phyloP scores from a whole-genome alignment of 2,888 invertebrate species.

The Crocallis elinguaria region DNA sequence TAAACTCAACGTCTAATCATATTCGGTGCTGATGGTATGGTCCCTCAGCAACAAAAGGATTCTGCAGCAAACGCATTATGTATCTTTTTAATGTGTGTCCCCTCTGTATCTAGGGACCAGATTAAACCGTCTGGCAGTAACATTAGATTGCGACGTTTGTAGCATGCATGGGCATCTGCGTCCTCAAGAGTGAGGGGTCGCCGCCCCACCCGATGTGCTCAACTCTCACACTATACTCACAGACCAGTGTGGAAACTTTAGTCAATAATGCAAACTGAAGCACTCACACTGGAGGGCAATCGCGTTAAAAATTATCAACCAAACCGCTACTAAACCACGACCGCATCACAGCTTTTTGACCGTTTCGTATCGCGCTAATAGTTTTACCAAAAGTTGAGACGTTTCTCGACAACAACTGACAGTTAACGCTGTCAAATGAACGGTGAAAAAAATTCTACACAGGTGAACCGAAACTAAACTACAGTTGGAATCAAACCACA shows the following conservation, averaged over 20 bases:
- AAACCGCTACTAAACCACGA: too few species aligned
- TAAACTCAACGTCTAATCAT: background rate
- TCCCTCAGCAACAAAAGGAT: slow-evolving; percentile 33
- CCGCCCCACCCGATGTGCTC: slow-evolving; percentile 48
- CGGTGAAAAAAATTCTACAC: too few species aligned
- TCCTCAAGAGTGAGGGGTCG: slow-evolving; percentile 65
- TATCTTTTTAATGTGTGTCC: slow-evolving; percentile 38
- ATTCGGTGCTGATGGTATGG: slow-evolving; percentile 8
- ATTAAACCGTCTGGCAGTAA: slow-evolving; percentile 46
- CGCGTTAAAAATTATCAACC: too few species aligned
- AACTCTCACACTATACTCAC: background rate
- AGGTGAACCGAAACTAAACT: too few species aligned
- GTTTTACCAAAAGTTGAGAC: too few species aligned
- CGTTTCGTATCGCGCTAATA: too few species aligned
- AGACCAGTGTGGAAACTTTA: slow-evolving; percentile 5
- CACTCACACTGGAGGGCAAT: background rate
- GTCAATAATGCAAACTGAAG: background rate
- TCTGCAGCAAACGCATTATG: slow-evolving; percentile 29
- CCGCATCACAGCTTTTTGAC: too few species aligned
- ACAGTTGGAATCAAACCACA: too few species aligned
- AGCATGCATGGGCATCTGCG: slow-evolving; percentile 72
- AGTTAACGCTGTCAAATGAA: too few species aligned
- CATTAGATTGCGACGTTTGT: slow-evolving; percentile 26
- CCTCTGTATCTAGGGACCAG: slow-evolving; percentile 47
- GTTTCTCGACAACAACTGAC: too few species aligned